Evolutionary conservation across 2,888 invertebrate species (phyloP), one percentile per base, ranked within the genome.

Genomic region (Cheilosia impressa): DNA sequence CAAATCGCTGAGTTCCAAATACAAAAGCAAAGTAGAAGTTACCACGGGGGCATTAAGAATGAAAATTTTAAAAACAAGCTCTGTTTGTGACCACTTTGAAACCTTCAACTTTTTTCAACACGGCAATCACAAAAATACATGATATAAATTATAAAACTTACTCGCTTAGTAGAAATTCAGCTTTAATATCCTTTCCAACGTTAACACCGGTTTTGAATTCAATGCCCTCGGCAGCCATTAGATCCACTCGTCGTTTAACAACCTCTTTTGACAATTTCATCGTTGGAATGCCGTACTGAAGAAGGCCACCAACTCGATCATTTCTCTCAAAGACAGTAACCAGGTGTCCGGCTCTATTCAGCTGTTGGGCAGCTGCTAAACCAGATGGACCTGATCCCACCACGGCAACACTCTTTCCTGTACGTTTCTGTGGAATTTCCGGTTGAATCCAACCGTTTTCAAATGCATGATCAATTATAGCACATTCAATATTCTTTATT

Each of bases 401-500:
- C 13, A 99, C 93, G 1, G 97, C 98, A 0, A 98, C 95, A 22
- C 95, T 94, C 89, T 96, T 96, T 15, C 96, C 97, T 45, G 97
- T 96, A 72, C 97, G 94, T 27, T 92, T 89, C 9, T 93, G 92
- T 0, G 98, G 98, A 87, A 94, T 93, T 92, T 97, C 95, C 0
- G 99, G 96, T 65, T 94, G 93, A 88, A 99, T 97, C 98, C 98
- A 98, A 4, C 98, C 98, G 92, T 96, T 96, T 90, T 98, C 98
- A 92, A 98, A 99, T 13, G 98, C 99, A 93, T 98, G 96, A 93
- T 99, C 99, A 89, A 99, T 99, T 91, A 99, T 99, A 73, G 99
- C 96, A 92, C 99, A 99, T 93, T 99, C 99, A 89, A 99, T 99
- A 92, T 98, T 98, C 93, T 99, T 99, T 92, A 99, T 99, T 84